Percentiles rank a stretch among this genome's conserved stretches.
phyloP scores from a whole-genome alignment of 1,140 invertebrate genomes.

The Stenopsyche tienmushanensis region DNA sequence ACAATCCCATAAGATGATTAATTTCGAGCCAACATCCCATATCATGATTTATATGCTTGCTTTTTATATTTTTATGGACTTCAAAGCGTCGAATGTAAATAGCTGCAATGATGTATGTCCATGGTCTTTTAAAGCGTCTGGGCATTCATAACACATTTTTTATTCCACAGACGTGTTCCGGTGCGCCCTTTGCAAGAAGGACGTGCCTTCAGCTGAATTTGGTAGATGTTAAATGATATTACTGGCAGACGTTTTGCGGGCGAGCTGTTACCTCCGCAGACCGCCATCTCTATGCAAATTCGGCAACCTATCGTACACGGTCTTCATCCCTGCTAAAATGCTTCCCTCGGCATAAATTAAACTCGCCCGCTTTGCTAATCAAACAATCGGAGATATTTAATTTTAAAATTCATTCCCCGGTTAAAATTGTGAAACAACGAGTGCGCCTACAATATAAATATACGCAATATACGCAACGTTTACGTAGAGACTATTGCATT shows the following conservation, averaged over 20 bases:
- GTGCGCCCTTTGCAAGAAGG: neutral
- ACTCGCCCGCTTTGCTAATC: neutral
- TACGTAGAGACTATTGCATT: neutral
- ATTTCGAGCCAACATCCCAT: too few relatives aligned
- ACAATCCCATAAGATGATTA: too few relatives aligned
- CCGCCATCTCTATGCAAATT: slow-evolving; percentile 28
- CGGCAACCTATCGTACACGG: slow-evolving; percentile 10
- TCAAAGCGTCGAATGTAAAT: too few relatives aligned
- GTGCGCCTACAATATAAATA: neutral
- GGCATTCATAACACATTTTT: neutral
- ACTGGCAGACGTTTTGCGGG: slow-evolving; percentile 25
- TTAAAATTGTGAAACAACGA: too few relatives aligned
- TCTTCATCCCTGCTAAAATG: slow-evolving; percentile 14
- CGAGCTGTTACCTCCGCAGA: slow-evolving; percentile 7
- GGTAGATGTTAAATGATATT: slow-evolving; percentile 7
- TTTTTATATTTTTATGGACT: too few relatives aligned
- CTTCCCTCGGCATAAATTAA: slow-evolving; percentile 20
- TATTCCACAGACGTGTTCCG: neutral
- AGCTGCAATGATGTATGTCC: too few relatives aligned
- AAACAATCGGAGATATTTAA: too few relatives aligned
- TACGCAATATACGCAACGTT: neutral
- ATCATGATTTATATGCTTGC: too few relatives aligned
- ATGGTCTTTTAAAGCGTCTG: too few relatives aligned
- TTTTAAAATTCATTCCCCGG: too few relatives aligned
- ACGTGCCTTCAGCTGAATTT: neutral